Percentiles rank a stretch among this genome's conserved stretches.
Evolutionary conservation across 2,888 invertebrate genomes (phyloP).

Genomic region (Pyrrhosoma nymphula): DNA sequence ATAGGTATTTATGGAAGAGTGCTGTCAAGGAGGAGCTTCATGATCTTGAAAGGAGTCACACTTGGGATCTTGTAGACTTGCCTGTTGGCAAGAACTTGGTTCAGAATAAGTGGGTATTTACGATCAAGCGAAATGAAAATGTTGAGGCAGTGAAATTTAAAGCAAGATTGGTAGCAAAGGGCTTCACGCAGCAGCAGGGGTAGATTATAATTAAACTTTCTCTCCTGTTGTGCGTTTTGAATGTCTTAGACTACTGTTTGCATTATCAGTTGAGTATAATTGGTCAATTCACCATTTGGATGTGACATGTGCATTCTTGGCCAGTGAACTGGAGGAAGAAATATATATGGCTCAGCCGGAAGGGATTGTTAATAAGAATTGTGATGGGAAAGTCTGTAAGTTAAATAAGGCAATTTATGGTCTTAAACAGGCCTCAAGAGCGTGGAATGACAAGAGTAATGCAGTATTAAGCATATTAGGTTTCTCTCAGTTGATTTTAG

Average conservation of each 20-base stretch:
- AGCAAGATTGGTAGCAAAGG: conserved; percentile 73
- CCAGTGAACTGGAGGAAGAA: not conserved
- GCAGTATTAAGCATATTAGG: too few relatives aligned
- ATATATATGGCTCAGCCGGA: not conserved
- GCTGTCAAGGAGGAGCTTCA: not conserved
- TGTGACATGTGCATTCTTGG: not conserved
- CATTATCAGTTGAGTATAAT: not conserved
- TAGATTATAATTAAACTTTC: conserved; percentile 74
- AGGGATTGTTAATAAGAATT: not conserved
- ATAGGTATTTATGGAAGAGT: not conserved
- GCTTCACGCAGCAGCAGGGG: conserved; percentile 72
- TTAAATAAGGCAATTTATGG: not conserved
- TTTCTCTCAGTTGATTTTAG: too few relatives aligned
- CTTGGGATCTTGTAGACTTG: not conserved
- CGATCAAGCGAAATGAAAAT: not conserved
- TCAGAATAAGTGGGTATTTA: not conserved
- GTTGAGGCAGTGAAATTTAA: conserved; percentile 68
- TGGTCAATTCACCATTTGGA: not conserved
- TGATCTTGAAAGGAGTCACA: not conserved
- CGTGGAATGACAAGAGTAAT: too few relatives aligned
- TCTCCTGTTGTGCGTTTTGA: conserved; percentile 72
- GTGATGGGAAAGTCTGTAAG: not conserved
- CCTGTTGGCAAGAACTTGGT: not conserved
- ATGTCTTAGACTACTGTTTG: not conserved
- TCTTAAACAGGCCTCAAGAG: too few relatives aligned